Percentiles rank a stretch among this genome's conserved stretches.
Evolutionary conservation across 2,113 vertebrate species (phyloP).

Genomic region (Chascanopsetta lugubris): DNA sequence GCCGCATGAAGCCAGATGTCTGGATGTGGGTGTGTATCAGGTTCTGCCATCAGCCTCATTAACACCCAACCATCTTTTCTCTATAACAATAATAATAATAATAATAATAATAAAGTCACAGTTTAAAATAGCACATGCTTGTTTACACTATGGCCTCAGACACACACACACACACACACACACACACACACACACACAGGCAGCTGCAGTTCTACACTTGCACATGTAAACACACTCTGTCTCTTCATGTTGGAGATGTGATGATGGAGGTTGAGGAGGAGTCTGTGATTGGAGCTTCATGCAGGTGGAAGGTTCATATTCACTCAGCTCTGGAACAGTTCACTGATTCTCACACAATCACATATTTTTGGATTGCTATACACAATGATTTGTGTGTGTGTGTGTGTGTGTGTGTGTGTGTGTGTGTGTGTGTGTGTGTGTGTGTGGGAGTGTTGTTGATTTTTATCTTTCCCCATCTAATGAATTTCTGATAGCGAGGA

Average conservation of each 20-base stretch:
- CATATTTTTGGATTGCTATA: not conserved
- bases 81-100: not conserved
- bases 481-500: not conserved
- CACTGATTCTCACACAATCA: too few species aligned
- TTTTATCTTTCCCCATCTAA: not conserved
- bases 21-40: conserved; percentile 47
- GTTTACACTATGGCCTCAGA: too few species aligned
- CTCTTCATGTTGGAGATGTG: too few species aligned
- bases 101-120: conserved; percentile 2
- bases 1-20: conserved; percentile 50
- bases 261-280: too few species aligned
- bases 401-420: not conserved
- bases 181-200: too few species aligned
- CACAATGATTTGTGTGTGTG: not conserved
- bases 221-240: too few species aligned
- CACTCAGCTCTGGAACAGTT: too few species aligned
- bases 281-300: too few species aligned
- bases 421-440: not conserved
- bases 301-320: too few species aligned
- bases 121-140: conserved; percentile 19
- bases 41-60: conserved; percentile 45
- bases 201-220: too few species aligned
- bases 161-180: too few species aligned
- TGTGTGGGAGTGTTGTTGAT: not conserved
- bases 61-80: conserved; percentile 28